Conservation (phyloP, 2,113 vertebrate genomes). For the Scomber scombrus region DNA sequence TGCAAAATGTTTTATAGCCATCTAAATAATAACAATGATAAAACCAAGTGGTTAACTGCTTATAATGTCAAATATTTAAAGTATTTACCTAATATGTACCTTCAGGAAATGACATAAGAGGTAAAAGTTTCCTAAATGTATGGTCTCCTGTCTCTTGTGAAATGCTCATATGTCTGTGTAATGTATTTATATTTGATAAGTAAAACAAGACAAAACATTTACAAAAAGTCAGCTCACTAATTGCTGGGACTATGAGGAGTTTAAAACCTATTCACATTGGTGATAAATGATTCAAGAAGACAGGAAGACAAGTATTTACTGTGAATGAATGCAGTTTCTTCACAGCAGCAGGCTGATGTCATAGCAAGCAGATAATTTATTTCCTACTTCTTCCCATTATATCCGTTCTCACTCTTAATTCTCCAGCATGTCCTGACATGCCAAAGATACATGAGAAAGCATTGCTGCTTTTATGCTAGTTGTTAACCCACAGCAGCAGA, state of each 20-base stretch:
- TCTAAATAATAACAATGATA: too few relatives aligned
- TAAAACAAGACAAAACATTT: neutral
- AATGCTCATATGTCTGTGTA: neutral
- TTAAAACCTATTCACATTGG: too few relatives aligned
- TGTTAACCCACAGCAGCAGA: neutral
- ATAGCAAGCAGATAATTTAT: neutral
- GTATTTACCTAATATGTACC: too few relatives aligned
- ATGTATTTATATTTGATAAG: neutral
- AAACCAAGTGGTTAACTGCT: too few relatives aligned
- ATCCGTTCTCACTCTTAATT: neutral
- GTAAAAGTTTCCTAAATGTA: too few relatives aligned
- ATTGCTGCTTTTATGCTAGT: neutral
- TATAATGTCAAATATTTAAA: too few relatives aligned
- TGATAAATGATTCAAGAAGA: neutral
- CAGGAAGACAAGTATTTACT: slow-evolving; percentile 15
- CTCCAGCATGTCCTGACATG: neutral
- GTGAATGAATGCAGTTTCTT: slow-evolving; percentile 24
- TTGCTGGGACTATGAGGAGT: neutral
- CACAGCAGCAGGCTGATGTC: slow-evolving; percentile 1
- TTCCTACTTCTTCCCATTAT: neutral
- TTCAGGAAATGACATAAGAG: too few relatives aligned
- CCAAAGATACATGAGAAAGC: neutral
- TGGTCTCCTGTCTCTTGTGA: neutral
- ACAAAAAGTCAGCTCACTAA: neutral
- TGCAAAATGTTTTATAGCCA: too few relatives aligned